Percentiles rank a stretch among this genome's conserved stretches.
Conservation (phyloP, 1,140 invertebrate genomes). For the Nixonia krombeini region DNA sequence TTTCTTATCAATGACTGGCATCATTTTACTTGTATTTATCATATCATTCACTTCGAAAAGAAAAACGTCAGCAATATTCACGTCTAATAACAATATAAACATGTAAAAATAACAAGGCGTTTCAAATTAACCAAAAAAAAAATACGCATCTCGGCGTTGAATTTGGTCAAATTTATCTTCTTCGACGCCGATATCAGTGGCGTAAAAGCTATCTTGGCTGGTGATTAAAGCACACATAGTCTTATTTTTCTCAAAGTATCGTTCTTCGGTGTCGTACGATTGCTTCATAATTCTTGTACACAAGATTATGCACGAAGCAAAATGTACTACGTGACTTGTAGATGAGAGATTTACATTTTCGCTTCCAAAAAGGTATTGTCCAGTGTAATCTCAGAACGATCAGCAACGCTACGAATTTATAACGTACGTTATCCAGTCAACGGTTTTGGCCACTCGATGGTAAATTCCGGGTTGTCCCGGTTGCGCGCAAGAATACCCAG, state of each 20-base stretch:
- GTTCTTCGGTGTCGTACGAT: not conserved
- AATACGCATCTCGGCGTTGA: too few species aligned
- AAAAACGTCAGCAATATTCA: not conserved
- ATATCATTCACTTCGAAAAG: not conserved
- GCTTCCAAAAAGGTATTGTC: too few species aligned
- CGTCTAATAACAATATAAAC: not conserved
- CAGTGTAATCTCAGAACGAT: too few species aligned
- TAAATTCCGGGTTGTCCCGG: slow-evolving; percentile 94
- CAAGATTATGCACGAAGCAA: too few species aligned
- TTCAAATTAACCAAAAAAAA: not conserved
- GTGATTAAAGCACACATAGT: not conserved
- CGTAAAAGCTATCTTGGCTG: too few species aligned
- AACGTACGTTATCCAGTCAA: slow-evolving; percentile 87
- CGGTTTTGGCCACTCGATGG: slow-evolving; percentile 92
- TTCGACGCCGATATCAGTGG: too few species aligned
- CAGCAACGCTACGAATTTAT: slow-evolving; percentile 62
- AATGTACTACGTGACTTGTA: too few species aligned
- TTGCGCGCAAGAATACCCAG: slow-evolving; percentile 93
- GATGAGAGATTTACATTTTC: too few species aligned
- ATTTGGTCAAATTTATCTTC: too few species aligned
- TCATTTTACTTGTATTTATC: not conserved
- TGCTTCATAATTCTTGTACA: too few species aligned
- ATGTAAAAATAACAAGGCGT: not conserved
- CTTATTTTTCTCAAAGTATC: not conserved
- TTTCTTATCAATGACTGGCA: too few species aligned